Evolutionary conservation across 2,797 vertebrate genomes (phyloP), one percentile per base, ranked within the genome.

Genomic region (Esox masquinongy): DNA sequence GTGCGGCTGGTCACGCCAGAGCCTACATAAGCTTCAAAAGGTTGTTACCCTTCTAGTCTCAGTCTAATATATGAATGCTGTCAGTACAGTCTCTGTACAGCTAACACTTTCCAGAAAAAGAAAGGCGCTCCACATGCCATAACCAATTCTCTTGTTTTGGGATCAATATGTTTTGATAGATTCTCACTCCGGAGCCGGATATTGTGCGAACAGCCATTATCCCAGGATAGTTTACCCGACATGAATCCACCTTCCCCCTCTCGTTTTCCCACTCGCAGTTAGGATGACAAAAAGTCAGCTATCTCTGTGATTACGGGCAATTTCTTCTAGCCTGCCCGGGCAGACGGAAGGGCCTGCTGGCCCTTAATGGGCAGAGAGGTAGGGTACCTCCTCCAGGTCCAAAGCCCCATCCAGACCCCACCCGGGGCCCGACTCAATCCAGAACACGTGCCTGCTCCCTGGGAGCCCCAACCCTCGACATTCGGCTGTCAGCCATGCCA

Each of bases 141-240:
- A 90, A 84, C 92, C 93, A 93, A 94, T 94, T 92, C 93, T 92
- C 91, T 85, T 91, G 91, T 93, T 92, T 88, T 85, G 87, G 87
- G 93, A 94, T 94, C 93, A 93, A 94, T 95, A 94, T 94, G 92
- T 93, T 93, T 93, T 93, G 93, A 94, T 94, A 93, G 91, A 94
- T 94, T 93, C 91, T 92, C 88, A 86, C 89, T 91, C 88, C 89
- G 82, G 88, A 87, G 92, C 91, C 91, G 92, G 93, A 93, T 93
- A 93, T 94, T 93, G 93, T 94, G 90, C 87, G 87, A 92, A 92
- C 91, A 91, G 90, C 91, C 92, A 94, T 94, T 94, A 93, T 91
- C 89, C 90, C 79, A 92, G 88, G 91, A 92, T 93, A 94, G 93
- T 94, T 95, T 94, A 93, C 92, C 88, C 93, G 92, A 93, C 92